Conservation (phyloP, 2,888 invertebrate genomes). For the Campopleginae sp. region DNA sequence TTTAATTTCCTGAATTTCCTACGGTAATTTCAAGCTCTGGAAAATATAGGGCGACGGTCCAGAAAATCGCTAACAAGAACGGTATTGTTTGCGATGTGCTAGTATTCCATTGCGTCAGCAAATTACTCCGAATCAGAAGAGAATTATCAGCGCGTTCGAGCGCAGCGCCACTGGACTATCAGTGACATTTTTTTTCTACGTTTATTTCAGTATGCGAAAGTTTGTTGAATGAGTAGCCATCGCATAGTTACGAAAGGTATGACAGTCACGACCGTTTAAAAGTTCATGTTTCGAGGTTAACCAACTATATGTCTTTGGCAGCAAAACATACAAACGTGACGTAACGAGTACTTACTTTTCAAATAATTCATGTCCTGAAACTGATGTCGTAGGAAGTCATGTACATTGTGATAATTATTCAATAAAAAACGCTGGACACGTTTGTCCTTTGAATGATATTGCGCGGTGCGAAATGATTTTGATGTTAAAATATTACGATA, state of each 20-base stretch:
- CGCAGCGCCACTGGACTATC: constrained; percentile 25
- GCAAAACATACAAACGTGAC: background rate
- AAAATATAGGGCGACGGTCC: background rate
- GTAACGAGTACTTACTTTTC: constrained; percentile 10
- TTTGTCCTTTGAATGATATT: background rate
- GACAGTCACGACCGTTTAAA: constrained; percentile 4
- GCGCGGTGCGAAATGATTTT: background rate
- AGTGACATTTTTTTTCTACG: constrained; percentile 15
- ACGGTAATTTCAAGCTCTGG: background rate
- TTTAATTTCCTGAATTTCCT: background rate
- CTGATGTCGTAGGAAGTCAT: constrained; percentile 1
- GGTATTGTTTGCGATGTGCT: background rate
- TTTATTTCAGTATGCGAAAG: background rate
- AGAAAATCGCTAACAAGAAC: background rate
- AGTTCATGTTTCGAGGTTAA: constrained; percentile 22
- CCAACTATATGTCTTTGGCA: background rate
- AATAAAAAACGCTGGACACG: background rate
- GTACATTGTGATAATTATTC: background rate
- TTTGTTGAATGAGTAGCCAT: background rate
- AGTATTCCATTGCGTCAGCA: constrained; percentile 25
- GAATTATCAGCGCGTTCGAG: constrained; percentile 25
- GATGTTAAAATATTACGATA: background rate
- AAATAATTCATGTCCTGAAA: constrained; percentile 17
- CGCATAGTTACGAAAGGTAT: background rate
- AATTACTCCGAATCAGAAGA: constrained; percentile 15